Evolutionary conservation across 1,140 invertebrate species (phyloP).

Genomic region (Cheumatopsyche charites): DNA sequence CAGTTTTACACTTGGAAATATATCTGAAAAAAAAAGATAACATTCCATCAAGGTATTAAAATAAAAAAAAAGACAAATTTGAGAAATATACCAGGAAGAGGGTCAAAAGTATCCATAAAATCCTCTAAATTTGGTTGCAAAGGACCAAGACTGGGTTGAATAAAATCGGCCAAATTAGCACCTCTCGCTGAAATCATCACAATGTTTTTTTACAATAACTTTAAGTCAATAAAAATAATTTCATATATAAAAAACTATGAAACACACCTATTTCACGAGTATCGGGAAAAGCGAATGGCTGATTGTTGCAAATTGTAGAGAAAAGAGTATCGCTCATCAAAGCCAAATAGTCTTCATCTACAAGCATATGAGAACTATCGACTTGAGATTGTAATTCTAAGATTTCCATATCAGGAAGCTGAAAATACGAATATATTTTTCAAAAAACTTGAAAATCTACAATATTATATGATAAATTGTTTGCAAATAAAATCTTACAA

Average conservation of each 20-base stretch:
- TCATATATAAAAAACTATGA: slow-evolving; percentile 7
- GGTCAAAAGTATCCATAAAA: slow-evolving; percentile 90
- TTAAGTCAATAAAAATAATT: not conserved
- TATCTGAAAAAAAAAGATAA: slow-evolving; percentile 55
- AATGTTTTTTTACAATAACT: not conserved
- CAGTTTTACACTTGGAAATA: slow-evolving; percentile 64
- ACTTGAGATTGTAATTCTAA: slow-evolving; percentile 74
- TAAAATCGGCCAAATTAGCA: slow-evolving; percentile 83
- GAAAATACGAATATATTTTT: slow-evolving; percentile 30
- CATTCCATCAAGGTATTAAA: not conserved
- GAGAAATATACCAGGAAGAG: slow-evolving; percentile 73
- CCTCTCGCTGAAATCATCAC: slow-evolving; percentile 64
- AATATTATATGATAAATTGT: not conserved
- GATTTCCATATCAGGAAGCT: slow-evolving; percentile 82
- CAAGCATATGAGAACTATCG: slow-evolving; percentile 75
- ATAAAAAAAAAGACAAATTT: not conserved
- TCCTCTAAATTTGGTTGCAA: slow-evolving; percentile 97
- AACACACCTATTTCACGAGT: slow-evolving; percentile 90
- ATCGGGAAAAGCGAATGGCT: slow-evolving; percentile 96
- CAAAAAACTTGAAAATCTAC: slow-evolving; percentile 1
- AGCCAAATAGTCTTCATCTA: slow-evolving; percentile 88
- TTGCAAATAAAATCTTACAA: slow-evolving; percentile 69
- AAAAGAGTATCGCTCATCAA: slow-evolving; percentile 91
- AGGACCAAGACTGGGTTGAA: slow-evolving; percentile 96
- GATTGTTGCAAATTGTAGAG: slow-evolving; percentile 83